These are phyloP conservation scores for Silurus aristotelis DNA, from an alignment of 2,797 vertebrate genomes.

Conservation along the genomic window DNA sequence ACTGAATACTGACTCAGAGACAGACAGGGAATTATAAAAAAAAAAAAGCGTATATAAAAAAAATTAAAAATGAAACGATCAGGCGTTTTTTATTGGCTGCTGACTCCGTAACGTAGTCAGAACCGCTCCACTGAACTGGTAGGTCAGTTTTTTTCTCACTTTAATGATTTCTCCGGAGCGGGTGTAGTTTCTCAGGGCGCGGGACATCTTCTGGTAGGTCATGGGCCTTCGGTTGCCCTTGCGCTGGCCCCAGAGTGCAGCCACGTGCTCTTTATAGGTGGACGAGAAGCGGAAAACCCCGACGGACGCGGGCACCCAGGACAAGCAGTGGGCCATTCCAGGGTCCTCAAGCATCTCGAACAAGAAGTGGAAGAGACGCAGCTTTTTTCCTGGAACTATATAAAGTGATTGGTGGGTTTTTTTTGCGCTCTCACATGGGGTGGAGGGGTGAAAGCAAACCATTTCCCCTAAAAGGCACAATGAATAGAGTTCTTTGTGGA, in stretches of 20 bases:
- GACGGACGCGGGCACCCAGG: slow-evolving; percentile 70
- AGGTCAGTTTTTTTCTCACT: slow-evolving; percentile 82
- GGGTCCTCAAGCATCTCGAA: slow-evolving; percentile 81
- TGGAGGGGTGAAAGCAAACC: slow-evolving; percentile 30
- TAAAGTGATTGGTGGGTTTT: slow-evolving; percentile 1
- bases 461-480: slow-evolving; percentile 51
- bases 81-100: slow-evolving; percentile 20
- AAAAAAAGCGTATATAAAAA: too few species aligned
- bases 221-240: slow-evolving; percentile 81
- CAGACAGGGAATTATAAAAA: neutral
- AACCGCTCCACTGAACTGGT: slow-evolving; percentile 73
- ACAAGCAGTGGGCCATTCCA: slow-evolving; percentile 77
- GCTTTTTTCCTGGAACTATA: slow-evolving; percentile 70
- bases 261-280: slow-evolving; percentile 77
- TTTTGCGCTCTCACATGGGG: neutral
- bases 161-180: slow-evolving; percentile 79
- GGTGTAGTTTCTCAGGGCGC: slow-evolving; percentile 81
- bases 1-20: neutral
- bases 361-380: slow-evolving; percentile 79
- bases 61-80: too few species aligned
- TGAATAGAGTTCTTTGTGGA: slow-evolving; percentile 30
- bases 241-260: slow-evolving; percentile 75
- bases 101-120: slow-evolving; percentile 65
- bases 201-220: slow-evolving; percentile 85
- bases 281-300: slow-evolving; percentile 80